Percentiles rank a stretch among this genome's conserved stretches.
Conservation (phyloP, 2,797 vertebrate species). For the Pangasius sanitwongsei region DNA sequence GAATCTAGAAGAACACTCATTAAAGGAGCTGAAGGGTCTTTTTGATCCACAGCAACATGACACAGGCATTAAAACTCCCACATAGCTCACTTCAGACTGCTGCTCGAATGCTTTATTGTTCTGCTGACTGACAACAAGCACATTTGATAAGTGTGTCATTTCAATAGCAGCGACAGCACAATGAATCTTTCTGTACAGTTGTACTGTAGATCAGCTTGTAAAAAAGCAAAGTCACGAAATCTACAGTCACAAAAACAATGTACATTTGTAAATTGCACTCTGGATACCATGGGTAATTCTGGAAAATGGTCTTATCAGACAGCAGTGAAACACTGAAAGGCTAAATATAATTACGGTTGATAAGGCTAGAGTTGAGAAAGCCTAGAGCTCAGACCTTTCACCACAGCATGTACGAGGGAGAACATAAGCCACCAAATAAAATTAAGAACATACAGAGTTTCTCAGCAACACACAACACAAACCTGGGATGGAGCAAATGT, state of each 20-base stretch:
- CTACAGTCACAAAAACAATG: not conserved
- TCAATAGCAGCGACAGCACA: constrained; percentile 19
- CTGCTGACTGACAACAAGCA: constrained; percentile 37
- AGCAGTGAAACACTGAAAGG: not conserved
- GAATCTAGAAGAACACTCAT: constrained; percentile 47
- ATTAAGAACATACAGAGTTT: not conserved
- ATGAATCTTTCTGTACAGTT: constrained; percentile 7
- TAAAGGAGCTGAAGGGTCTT: constrained; percentile 50
- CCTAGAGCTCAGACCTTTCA: not conserved
- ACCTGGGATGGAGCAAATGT: not conserved
- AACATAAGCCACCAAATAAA: not conserved
- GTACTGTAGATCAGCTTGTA: constrained; percentile 12
- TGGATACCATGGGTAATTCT: not conserved
- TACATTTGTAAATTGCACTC: not conserved
- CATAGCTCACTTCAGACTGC: constrained; percentile 51
- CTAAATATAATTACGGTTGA: not conserved
- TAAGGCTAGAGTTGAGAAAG: not conserved
- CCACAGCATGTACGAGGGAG: not conserved
- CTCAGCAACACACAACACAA: not conserved
- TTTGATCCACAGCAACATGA: constrained; percentile 54
- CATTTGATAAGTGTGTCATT: constrained; percentile 42
- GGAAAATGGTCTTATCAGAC: not conserved
- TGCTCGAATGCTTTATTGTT: constrained; percentile 47
- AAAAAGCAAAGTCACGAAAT: not conserved
- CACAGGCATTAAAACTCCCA: constrained; percentile 59